Evolutionary conservation across 2,797 vertebrate genomes (phyloP), one percentile per base, ranked within the genome.

Genomic region (Helostoma temminkii): DNA sequence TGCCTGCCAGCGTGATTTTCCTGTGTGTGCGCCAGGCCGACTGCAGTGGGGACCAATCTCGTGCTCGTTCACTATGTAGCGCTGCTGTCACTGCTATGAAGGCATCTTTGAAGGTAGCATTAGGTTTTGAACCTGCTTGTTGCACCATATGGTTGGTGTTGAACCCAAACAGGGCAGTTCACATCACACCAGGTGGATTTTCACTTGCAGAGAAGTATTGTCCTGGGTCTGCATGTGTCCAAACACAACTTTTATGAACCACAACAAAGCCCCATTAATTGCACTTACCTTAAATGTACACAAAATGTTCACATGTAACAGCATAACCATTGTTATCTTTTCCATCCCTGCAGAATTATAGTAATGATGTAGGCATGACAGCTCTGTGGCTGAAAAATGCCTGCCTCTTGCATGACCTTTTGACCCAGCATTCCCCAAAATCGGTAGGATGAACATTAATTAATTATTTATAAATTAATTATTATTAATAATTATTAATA

Each of bases 371-470:
- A 0, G 80, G 90, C 0, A 70, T 88, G 89, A 91, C 93, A 1
- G 88, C 90, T 1, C 71, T 95, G 74, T 96, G 94, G 94, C 86
- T 96, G 26, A 93, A 93, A 81, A 96, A 95, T 24, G 49, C 87
- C 37, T 91, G 76, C 57, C 66, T 92, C 66, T 68, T 96, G 39
- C 91, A 92, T 11, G 93, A 94, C 82, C 91, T 95, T 62, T 73
- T 95, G 82, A 83, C 45, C 46, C 95, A 95, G 70, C 92, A 95
- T 15, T 89, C 90, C 19, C 41, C 67, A 8, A 86, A 90, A 75
- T 78, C 87, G 91, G 93, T 91, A 53, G 25, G 39, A 36, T 6
- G 12, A 48, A 37, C 15, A 14, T 37, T 22, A 1, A 14, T 57
- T 54, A 39, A n/a, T 15, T 14, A 14, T 14, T 37, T 37, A 3